Conservation (phyloP, 1,140 invertebrate species). For the Sitobion miscanthi region DNA sequence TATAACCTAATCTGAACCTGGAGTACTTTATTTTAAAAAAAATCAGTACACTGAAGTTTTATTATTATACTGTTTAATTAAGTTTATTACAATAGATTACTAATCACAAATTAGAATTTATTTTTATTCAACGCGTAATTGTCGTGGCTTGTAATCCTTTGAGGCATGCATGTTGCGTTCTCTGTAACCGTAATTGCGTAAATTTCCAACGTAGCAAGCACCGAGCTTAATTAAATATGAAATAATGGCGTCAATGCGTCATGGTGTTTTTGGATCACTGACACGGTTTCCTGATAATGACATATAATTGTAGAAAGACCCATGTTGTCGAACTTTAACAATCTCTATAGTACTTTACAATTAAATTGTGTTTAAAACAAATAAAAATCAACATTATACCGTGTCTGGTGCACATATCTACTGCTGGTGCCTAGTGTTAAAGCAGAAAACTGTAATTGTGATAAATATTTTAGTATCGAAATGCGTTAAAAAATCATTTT, state of each 20-base stretch:
- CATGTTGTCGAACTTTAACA: not conserved
- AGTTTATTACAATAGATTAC: not conserved
- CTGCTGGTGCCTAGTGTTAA: no score
- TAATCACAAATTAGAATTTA: not conserved
- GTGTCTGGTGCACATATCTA: not conserved
- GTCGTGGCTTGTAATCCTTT: not conserved
- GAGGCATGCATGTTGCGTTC: not conserved
- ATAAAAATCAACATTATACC: not conserved
- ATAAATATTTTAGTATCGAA: not conserved
- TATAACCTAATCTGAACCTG: not conserved
- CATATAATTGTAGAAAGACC: not conserved
- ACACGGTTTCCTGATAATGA: not conserved
- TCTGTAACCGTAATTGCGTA: not conserved
- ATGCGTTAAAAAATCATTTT: no score
- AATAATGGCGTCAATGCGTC: not conserved
- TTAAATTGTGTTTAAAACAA: not conserved
- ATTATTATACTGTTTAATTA: not conserved
- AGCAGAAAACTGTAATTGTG: not conserved
- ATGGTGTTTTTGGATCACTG: not conserved
- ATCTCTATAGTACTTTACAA: not conserved
- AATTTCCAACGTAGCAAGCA: not conserved
- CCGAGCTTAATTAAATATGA: slow-evolving; percentile 8
- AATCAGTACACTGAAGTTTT: not conserved
- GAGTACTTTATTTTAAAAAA: not conserved
- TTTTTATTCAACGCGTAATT: not conserved